Evolutionary conservation across 2,888 invertebrate genomes (phyloP), one percentile per base, ranked within the genome.

Genomic region (Parasteatoda lunata): DNA sequence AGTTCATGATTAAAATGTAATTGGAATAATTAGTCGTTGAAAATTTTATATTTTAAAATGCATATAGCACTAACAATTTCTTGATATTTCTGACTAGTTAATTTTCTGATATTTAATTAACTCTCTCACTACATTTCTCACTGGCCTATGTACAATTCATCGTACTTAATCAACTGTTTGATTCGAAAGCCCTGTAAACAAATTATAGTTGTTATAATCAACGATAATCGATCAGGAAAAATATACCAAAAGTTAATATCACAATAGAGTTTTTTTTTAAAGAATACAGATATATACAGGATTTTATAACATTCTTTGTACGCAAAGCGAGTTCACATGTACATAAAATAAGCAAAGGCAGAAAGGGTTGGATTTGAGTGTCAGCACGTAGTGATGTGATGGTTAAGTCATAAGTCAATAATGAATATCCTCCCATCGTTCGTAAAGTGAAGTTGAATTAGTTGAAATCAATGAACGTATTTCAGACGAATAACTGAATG

Each of bases 341-440:
- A 82, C 68, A 77, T 68, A 30, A 87, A 87, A 82, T 8, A 87
- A 87, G 81, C 77, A 72, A 66, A 82, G 86, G 80, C 85, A 80
- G 54, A 77, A 52, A 82, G 81, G 81, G 68, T 81, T 86, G 81
- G 86, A 86, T 71, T 81, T 65, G 64, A 13, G 48, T 48, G 80
- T 76, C 66, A 64, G 71, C 65, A 65, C 80, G 77, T 68, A 70
- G 54, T 69, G 79, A 72, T 30, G 30, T 30, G 30, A 30, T 59
- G 59, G 59, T 13, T 3, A 7, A 59, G 59, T 59, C 11, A 59
- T n/a, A 59, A 13, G 11, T 59, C 59, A 59, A n/a, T 4, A 9
- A 4, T 59, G 59, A 9, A 59, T n/a, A 59, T 9, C 8, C 11
- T 13, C 59, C 11, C 4, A 59, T 9, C 7, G 59, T 59, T 59